These are phyloP conservation scores for Lucifuga dentata DNA, from an alignment of 2,113 vertebrate species.

Conservation along the genomic window DNA sequence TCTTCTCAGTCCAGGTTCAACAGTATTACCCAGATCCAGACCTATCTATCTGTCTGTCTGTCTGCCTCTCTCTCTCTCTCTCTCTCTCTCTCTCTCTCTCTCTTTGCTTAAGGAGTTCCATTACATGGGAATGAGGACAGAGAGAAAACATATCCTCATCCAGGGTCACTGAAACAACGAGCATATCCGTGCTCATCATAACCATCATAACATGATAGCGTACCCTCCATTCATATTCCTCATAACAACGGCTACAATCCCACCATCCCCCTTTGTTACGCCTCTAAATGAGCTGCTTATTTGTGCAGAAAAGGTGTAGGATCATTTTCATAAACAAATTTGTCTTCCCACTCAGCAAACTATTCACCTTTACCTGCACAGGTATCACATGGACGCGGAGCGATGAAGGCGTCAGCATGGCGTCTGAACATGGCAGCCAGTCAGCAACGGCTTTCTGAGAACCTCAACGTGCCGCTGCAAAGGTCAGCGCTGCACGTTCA, in stretches of 20 bases:
- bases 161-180: neutral
- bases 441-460: no score
- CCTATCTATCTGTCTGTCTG: neutral
- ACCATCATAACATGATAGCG: slow-evolving; percentile 2
- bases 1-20: no score
- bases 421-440: no score
- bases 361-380: no score
- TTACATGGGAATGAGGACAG: slow-evolving; percentile 60
- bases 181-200: neutral
- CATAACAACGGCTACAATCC: neutral
- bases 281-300: neutral
- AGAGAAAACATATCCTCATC: slow-evolving; percentile 22
- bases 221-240: neutral
- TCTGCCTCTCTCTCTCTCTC: neutral
- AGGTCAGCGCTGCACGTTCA: no score
- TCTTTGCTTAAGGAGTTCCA: slow-evolving; percentile 21
- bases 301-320: neutral
- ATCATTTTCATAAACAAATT: neutral
- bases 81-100: neutral
- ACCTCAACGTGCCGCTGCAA: no score
- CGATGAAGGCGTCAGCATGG: no score
- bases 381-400: no score
- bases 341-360: neutral
- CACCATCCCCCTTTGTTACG: slow-evolving; percentile 3
- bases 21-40: neutral